phyloP scores from a whole-genome alignment of 2,888 invertebrate species.

The Herminia tarsipennalis region DNA sequence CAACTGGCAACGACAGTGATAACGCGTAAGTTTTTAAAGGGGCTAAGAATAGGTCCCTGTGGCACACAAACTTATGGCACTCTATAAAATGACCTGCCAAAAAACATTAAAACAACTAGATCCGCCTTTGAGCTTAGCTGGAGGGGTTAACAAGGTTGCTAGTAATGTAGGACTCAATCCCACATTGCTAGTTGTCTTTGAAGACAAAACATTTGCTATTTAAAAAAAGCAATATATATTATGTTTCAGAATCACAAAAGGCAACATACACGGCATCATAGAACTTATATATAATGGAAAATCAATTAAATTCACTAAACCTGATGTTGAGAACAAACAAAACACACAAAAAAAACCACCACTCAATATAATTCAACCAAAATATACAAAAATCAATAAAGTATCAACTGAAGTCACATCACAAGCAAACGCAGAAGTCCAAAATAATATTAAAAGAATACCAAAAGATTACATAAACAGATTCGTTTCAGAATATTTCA shows the following conservation, averaged over 20 bases:
- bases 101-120: no score
- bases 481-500: slow-evolving; percentile 53
- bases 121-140: no score
- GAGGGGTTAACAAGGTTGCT: no score
- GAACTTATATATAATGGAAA: slow-evolving; percentile 70
- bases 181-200: no score
- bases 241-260: slow-evolving; percentile 52
- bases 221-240: neutral
- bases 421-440: neutral
- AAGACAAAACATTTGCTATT: no score
- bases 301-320: slow-evolving; percentile 49
- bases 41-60: no score
- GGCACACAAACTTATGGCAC: no score
- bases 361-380: neutral
- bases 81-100: no score
- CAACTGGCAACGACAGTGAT: slow-evolving; percentile 31
- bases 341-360: neutral
- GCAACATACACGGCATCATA: slow-evolving; percentile 60
- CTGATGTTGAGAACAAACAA: slow-evolving; percentile 9
- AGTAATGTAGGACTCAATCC: no score
- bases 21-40: slow-evolving; percentile 5
- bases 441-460: slow-evolving; percentile 13
- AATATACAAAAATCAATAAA: neutral
- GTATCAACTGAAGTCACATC: neutral
- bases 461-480: slow-evolving; percentile 47